Evolutionary conservation across 2,888 invertebrate species (phyloP), one percentile per base, ranked within the genome.

Genomic region (Cephus rjabovi): DNA sequence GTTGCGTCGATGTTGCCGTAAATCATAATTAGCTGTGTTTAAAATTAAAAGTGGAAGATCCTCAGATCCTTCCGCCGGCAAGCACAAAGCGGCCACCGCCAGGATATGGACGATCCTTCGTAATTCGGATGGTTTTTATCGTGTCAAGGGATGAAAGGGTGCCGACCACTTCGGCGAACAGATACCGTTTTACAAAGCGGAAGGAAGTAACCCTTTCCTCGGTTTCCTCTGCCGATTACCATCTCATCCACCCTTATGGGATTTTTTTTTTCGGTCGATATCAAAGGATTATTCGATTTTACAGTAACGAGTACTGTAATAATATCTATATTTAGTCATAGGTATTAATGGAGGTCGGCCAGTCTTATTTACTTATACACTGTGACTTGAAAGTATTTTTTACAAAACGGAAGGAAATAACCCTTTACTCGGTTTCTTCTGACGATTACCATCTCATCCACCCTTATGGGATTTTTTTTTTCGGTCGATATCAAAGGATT

Each of bases 1-100:
- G 88, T 89, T 87, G 86, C 85, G 82, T 86, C 85, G 85, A 85
- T 89, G 88, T 90, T 87, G 88, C 84, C 87, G 88, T 90, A 89
- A 90, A 90, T 90, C 89, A 90, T 89, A 89, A 90, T 89, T 89
- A 89, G 87, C 86, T 83, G 84, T 82, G 85, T 82, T 87, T 87
- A 85, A 87, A 89, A 89, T 87, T 87, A 87, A 89, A 87, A 87
- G 85, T 84, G 81, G 84, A 85, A 81, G 82, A 85, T 78, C 78
- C 77, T 81, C 79, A 40, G 75, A 74, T 80, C 79, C 80, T 81
- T 83, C 83, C 80, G 81, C 82, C 79, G 81, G 76, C 75, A 34
- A 31, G 30, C 77, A 78, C 77, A 75, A 80, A 84, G 79, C 80
- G 75, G 30, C 74, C 23, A 76, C 73, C 74, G 77, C 76, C 81